Evolutionary conservation across 53 echinoderm and acorn worm species (phyloP), one percentile per base, ranked within the genome.

Genomic region (Echinometra lucunter): DNA sequence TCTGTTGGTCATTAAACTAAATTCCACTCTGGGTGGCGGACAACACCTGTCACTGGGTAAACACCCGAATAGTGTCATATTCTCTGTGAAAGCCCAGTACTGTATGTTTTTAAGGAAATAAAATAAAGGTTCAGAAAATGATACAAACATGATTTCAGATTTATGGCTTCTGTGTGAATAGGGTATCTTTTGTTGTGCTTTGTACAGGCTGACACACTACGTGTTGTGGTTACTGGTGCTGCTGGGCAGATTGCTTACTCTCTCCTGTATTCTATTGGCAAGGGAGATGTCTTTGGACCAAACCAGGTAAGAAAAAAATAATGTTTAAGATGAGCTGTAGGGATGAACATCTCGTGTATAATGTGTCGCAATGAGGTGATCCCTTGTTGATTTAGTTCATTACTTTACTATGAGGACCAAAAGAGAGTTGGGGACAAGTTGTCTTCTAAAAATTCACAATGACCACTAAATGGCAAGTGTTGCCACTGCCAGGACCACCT

Each of bases 221-320:
- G 96, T 82, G 97, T 99, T 1, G 91, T 96, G 88, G 99, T 99
- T 25, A 99, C 97, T 69, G 99, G 99, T 95, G 99, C 99, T 95
- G 99, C 99, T 45, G 99, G 99, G 19, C 99, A 99, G 96, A 99
- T 99, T 92, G 99, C 99, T 57, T 99, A 99, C 53, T 96, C 99
- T 19, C 95, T 99, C 35, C 95, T 99, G 75, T 99, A 99, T 83
- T 98, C 99, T 63, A 98, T 99, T 58, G 99, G 96, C 53, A 99
- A 98, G 78, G 99, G 99, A 95, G 99, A 99, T 97, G 97, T 99
- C 49, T 99, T 99, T 85, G 99, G 98, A 45, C 85, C 95, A 66
- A 66, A 97, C 25, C 98, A 99, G 99, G 99, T 99, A 93, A 40
- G 74, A 58, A 58, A 12, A 2, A n/a, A n/a, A n/a, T n/a, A n/a